phyloP scores from a whole-genome alignment of 2,113 vertebrate genomes.

The Forbesichthys papilliferus region DNA sequence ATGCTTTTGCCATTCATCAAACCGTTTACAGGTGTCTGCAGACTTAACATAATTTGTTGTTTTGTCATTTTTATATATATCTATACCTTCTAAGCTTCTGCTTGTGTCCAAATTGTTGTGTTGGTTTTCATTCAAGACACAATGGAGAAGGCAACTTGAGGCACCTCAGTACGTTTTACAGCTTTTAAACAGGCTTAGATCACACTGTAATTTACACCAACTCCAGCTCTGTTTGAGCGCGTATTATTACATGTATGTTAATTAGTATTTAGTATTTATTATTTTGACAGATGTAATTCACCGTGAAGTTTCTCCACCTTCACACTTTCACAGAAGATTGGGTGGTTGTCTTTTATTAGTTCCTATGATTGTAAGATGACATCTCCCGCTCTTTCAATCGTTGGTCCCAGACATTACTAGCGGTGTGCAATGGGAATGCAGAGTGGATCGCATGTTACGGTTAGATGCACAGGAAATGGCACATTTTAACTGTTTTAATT shows the following conservation, averaged over 20 bases:
- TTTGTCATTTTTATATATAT: no score
- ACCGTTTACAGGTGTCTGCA: no score
- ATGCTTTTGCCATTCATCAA: no score
- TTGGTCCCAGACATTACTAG: background rate
- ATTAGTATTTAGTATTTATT: slow-evolving; percentile 22
- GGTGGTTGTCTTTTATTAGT: slow-evolving; percentile 8
- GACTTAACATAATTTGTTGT: no score
- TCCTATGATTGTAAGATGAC: background rate
- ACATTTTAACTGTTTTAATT: slow-evolving; percentile 41
- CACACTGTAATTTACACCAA: slow-evolving; percentile 6
- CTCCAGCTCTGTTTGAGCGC: background rate
- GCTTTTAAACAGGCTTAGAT: slow-evolving; percentile 27
- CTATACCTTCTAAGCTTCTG: background rate
- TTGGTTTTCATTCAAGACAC: slow-evolving; percentile 8
- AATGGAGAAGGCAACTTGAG: slow-evolving; percentile 13
- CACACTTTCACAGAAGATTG: slow-evolving; percentile 4
- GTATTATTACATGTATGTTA: slow-evolving; percentile 29
- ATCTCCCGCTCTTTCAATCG: background rate
- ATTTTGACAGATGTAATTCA: slow-evolving; percentile 18
- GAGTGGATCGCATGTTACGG: background rate
- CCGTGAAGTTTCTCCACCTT: slow-evolving; percentile 2
- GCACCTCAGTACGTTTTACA: slow-evolving; percentile 8
- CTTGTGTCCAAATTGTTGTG: slow-evolving; percentile 17
- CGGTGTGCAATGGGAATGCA: background rate
- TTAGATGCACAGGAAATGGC: slow-evolving; percentile 7